Evolutionary conservation across 2,888 invertebrate species (phyloP).

Genomic region (Oegoconia quadripuncta): DNA sequence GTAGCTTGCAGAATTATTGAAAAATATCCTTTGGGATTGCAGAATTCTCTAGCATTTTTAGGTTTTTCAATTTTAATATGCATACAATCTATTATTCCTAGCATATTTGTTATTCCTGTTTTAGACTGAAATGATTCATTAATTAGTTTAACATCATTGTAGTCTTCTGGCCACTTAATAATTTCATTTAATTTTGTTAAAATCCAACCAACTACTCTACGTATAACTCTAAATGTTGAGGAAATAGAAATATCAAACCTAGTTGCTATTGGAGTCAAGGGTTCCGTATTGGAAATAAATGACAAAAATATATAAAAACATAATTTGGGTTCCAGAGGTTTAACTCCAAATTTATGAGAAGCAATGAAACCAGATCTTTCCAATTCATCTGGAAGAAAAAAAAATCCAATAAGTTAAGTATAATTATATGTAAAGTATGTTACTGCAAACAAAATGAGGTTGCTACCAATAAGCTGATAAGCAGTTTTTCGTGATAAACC

Average conservation of each 20-base stretch:
- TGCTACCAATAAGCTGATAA: conserved; percentile 45
- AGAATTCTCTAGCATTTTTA: conserved; percentile 50
- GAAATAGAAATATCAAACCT: conserved; percentile 59
- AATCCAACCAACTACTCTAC: conserved; percentile 55
- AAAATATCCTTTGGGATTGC: conserved; percentile 52
- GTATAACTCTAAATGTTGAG: conserved; percentile 53
- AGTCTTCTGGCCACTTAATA: conserved; percentile 50
- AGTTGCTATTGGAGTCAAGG: conserved; percentile 53
- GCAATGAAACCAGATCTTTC: conserved; percentile 55
- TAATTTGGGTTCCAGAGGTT: conserved; percentile 52
- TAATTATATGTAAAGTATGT: neutral
- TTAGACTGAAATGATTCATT: conserved; percentile 44
- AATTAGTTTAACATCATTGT: conserved; percentile 36
- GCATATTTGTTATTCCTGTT: conserved; percentile 46
- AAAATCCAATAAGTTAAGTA: neutral
- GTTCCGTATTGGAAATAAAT: conserved; percentile 51
- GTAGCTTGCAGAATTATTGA: conserved; percentile 54
- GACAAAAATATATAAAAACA: conserved; percentile 58
- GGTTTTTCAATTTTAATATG: conserved; percentile 58
- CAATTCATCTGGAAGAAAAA: conserved; percentile 48
- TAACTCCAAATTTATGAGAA: conserved; percentile 52
- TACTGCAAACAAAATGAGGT: neutral
- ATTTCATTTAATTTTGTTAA: conserved; percentile 50
- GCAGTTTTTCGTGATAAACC: conserved; percentile 49
- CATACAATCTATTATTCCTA: conserved; percentile 52